Base-by-base conservation (phyloP, 2,113 vertebrate species). In the Podocnemis expansa region DNA sequence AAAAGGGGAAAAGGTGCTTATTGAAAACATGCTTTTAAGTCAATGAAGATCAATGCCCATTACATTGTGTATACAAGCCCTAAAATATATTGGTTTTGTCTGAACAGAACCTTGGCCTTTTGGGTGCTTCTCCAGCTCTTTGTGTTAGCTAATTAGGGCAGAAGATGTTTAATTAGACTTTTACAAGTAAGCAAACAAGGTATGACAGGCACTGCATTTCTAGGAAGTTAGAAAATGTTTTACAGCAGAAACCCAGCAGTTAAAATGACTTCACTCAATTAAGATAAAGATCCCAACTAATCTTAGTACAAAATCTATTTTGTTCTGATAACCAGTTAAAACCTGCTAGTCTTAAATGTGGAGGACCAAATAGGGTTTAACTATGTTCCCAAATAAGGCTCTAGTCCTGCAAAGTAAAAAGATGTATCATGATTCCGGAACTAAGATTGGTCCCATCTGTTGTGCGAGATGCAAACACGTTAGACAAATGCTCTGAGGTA, bases 41-140 rank as follows among this genome's bases (percentile, higher is more conserved):
- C 34, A 67, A 21, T n/a, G 29, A 49, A 41, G 47, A 84, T 91
- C 89, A 85, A 19, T 6, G 1, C 63, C 76, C 3, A 17, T 9
- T 12, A 25, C 0, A 0, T 70, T 81, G 56, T 27, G 78, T 75
- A 80, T 73, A 82, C 25, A 58, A 80, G 78, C 78, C 29, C 82
- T 24, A 5, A 73, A 85, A 16, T 52, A 13, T 6, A 38, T 13
- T 54, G 22, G 89, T 84, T 84, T 75, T 58, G 84, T 29, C 22
- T 87, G 31, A 87, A 13, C n/a, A 67, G 17, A 88, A 84, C 38
- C 43, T 84, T 52, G 14, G 82, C 52, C 11, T 51, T 0, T 0
- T 34, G 2, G 90, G 55, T 31, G 1, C 49, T 1, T 0, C 43
- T 19, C 43, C 10, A 19, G 1, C 5, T 34, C 6, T 67, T 41